These are phyloP conservation scores for Pseudochirops corinnae DNA, from an alignment of 2,797 vertebrate species.

Conservation along the genomic window DNA sequence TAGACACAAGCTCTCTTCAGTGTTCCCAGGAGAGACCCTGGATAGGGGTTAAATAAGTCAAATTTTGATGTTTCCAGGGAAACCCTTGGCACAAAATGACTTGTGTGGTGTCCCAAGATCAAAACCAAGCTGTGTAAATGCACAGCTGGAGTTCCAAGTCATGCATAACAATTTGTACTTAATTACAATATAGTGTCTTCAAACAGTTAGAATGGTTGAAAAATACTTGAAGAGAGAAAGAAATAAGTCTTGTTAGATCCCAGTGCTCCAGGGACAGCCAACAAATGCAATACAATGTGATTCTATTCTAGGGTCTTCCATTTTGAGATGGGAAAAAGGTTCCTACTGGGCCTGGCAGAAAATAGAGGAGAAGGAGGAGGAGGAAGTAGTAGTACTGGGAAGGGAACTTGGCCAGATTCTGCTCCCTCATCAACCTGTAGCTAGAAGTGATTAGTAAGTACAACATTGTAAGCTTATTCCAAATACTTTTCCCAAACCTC, in stretches of 20 bases:
- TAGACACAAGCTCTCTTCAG: background rate
- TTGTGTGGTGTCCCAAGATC: background rate
- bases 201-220: background rate
- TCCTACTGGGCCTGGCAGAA: background rate
- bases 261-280: background rate
- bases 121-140: background rate
- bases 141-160: background rate
- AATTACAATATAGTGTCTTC: background rate
- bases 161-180: background rate
- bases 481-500: background rate
- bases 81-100: background rate
- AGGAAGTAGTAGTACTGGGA: background rate
- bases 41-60: background rate
- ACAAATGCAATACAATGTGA: background rate
- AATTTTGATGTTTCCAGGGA: background rate
- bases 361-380: background rate
- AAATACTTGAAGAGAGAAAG: background rate
- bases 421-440: background rate
- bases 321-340: background rate
- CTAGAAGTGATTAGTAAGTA: background rate
- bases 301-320: background rate
- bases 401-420: background rate
- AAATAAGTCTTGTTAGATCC: background rate
- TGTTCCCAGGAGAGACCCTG: background rate
- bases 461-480: background rate